A percentile compares a stretch with the other conserved stretches of the same genome.
phyloP scores from a whole-genome alignment of 2,113 vertebrate species.

The Calidris pugnax region DNA sequence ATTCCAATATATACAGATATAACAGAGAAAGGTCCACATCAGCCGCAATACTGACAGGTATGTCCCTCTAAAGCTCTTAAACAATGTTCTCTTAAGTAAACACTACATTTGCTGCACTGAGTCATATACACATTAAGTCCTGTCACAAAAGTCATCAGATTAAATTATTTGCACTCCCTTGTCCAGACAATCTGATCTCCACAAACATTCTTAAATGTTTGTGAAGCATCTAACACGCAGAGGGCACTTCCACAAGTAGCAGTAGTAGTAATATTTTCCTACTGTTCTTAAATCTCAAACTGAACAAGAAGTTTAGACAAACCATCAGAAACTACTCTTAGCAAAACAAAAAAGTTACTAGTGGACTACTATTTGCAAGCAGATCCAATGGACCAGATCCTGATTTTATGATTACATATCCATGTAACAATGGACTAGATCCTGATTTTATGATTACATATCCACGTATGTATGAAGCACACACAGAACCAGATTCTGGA shows the following conservation, averaged over 20 bases:
- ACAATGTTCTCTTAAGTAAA: neutral
- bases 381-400: neutral
- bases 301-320: neutral
- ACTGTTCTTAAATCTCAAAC: neutral
- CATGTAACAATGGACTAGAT: no score
- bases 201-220: neutral
- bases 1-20: no score
- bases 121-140: neutral
- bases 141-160: neutral
- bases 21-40: neutral
- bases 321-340: neutral
- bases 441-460: no score
- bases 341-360: neutral
- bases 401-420: no score
- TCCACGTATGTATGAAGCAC: fast-evolving
- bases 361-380: neutral
- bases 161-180: neutral
- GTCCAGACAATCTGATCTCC: neutral
- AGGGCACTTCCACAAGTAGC: neutral
- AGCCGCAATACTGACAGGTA: neutral
- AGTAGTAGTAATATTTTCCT: fast-evolving
- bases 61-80: neutral
- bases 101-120: neutral
- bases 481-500: neutral
- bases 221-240: neutral